Percentiles rank a stretch among this genome's conserved stretches.
Conservation (phyloP, 1,140 invertebrate genomes). For the Pemphigus obesinymphae region DNA sequence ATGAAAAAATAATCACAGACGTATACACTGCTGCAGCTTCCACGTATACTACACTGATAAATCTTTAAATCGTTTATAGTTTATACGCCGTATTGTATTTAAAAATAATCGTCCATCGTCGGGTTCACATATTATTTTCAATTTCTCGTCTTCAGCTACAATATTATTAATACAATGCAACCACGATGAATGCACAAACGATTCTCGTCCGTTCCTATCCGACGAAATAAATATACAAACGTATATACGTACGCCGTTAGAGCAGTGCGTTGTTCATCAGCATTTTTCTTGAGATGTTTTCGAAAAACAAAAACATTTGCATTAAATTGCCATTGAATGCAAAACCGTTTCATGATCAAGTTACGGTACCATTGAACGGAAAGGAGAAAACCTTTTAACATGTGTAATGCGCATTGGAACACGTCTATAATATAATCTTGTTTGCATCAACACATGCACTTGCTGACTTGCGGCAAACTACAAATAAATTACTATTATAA, state of each 20-base stretch:
- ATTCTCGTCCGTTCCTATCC: not conserved
- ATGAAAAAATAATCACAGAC: not conserved
- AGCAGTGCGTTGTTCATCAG: not conserved
- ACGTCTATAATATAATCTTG: not conserved
- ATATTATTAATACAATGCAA: slow-evolving; percentile 5
- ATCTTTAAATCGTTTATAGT: not conserved
- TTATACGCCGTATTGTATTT: not conserved
- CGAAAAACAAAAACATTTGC: slow-evolving; percentile 18
- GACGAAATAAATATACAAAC: not conserved
- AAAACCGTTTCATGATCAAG: slow-evolving; percentile 34
- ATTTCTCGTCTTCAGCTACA: not conserved
- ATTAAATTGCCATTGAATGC: slow-evolving; percentile 39
- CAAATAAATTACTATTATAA: slow-evolving; percentile 2
- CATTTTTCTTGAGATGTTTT: not conserved
- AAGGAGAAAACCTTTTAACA: slow-evolving; percentile 23
- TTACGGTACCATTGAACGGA: not conserved
- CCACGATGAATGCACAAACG: not conserved
- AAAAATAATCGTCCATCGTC: not conserved
- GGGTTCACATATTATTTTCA: not conserved
- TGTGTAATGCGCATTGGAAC: slow-evolving; percentile 16
- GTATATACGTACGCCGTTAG: not conserved
- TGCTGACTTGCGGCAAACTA: not conserved
- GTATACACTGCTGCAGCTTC: not conserved
- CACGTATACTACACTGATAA: not conserved
- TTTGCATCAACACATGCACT: not conserved